Evolutionary conservation across 1,140 invertebrate genomes (phyloP).

Genomic region (Drosophila persimilis): DNA sequence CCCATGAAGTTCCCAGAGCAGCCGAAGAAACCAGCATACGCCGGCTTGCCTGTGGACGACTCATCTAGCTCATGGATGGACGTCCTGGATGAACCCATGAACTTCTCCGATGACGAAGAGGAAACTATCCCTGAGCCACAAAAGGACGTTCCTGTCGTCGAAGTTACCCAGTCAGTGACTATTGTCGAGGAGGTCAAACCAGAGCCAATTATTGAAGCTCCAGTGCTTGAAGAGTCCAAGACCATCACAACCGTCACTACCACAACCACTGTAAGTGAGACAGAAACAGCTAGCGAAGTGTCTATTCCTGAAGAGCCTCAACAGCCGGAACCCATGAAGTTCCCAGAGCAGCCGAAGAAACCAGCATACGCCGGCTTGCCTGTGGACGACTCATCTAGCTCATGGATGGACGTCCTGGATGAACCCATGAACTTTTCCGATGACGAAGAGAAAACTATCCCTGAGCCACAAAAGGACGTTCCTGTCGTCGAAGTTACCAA

Average conservation of each 20-base stretch:
- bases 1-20: constrained; percentile 20
- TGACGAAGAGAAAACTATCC: constrained; percentile 40
- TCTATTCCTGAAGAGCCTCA: not conserved
- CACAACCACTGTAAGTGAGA: not conserved
- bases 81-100: constrained; percentile 84
- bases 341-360: constrained; percentile 35
- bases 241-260: not conserved
- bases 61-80: constrained; percentile 84
- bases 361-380: constrained; percentile 83
- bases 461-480: constrained; percentile 7
- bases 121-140: constrained; percentile 10
- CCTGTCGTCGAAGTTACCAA: not conserved
- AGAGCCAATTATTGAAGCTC: constrained; percentile 3
- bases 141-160: constrained; percentile 3
- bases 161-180: not conserved
- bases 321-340: not conserved
- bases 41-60: constrained; percentile 83
- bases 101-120: constrained; percentile 82
- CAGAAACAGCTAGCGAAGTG: not conserved
- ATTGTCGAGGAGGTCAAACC: constrained; percentile 5
- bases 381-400: constrained; percentile 83
- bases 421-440: constrained; percentile 78
- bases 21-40: constrained; percentile 64
- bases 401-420: constrained; percentile 83
- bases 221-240: constrained; percentile 3